These are phyloP conservation scores for Sus cebifrons DNA, from an alignment of 2,797 vertebrate species.

Conservation along the genomic window DNA sequence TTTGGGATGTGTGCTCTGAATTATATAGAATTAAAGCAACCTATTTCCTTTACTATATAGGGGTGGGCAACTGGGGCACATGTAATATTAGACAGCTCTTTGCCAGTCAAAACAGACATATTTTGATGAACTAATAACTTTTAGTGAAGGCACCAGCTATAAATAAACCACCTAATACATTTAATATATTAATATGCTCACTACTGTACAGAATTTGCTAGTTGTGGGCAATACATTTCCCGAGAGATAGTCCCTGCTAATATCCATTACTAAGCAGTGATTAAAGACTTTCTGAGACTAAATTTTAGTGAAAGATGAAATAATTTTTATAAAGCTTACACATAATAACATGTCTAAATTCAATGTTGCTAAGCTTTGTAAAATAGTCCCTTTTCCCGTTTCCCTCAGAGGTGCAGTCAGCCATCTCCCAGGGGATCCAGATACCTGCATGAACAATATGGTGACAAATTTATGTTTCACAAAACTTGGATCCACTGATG, in stretches of 20 bases:
- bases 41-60: not conserved
- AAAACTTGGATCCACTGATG: not conserved
- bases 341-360: not conserved
- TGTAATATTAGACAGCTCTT: constrained; percentile 12
- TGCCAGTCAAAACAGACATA: not conserved
- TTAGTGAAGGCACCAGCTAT: not conserved
- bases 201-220: not conserved
- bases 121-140: constrained; percentile 40
- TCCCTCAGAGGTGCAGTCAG: not conserved
- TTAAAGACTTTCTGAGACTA: not conserved
- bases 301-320: constrained; percentile 54
- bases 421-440: not conserved
- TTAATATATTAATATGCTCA: constrained; percentile 31
- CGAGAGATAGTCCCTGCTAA: not conserved
- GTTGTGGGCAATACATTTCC: not conserved
- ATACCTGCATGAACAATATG: not conserved
- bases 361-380: not conserved
- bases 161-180: not conserved
- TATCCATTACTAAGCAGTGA: constrained; percentile 25
- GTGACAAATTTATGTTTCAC: constrained; percentile 19
- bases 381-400: not conserved
- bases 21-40: not conserved
- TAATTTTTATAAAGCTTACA: not conserved
- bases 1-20: not conserved
- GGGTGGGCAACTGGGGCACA: not conserved